Evolutionary conservation across 2,888 invertebrate species (phyloP).

Genomic region (Bimastos eiseni): DNA sequence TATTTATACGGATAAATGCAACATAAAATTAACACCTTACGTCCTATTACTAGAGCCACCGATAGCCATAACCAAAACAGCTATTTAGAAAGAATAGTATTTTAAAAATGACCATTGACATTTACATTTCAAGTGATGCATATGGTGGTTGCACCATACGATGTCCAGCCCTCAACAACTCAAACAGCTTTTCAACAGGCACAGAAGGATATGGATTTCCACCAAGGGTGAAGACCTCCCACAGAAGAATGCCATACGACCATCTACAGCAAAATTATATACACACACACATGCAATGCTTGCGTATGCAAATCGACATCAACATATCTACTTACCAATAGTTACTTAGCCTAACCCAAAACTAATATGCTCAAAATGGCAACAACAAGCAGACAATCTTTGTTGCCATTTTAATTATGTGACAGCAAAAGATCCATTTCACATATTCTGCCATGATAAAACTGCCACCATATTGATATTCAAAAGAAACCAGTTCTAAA

Average conservation of each 20-base stretch:
- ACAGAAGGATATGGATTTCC: constrained; percentile 40
- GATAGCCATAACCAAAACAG: background rate
- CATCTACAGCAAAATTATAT: constrained; percentile 25
- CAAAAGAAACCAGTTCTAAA: no score
- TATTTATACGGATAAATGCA: no score
- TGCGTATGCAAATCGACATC: no score
- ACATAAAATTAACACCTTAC: background rate
- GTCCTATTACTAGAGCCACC: background rate
- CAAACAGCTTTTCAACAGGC: constrained; percentile 89
- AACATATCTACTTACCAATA: no score
- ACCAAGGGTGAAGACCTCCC: constrained; percentile 39
- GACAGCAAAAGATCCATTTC: no score
- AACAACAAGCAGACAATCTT: no score
- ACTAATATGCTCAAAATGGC: no score
- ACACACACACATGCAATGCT: background rate
- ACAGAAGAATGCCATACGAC: constrained; percentile 38
- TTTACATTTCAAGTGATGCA: constrained; percentile 87
- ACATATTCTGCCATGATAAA: no score
- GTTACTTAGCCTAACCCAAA: no score
- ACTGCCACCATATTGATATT: no score
- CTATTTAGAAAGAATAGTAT: background rate
- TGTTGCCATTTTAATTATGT: no score
- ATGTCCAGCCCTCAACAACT: constrained; percentile 84
- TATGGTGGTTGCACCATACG: constrained; percentile 94
- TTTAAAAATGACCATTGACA: background rate